Evolutionary conservation across 1,140 invertebrate species (phyloP).

Genomic region (Papilio polyxenes): DNA sequence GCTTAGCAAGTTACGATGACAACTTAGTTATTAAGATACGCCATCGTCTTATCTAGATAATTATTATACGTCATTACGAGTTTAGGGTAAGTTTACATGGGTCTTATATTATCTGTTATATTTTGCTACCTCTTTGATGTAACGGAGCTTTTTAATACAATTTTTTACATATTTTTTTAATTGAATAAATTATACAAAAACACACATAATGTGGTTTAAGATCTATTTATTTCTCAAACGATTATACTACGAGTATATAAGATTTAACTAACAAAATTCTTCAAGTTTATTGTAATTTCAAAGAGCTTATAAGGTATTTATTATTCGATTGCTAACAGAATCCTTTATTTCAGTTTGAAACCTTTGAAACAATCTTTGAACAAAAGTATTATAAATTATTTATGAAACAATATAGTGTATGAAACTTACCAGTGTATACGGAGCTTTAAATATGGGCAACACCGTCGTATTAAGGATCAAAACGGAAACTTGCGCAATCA

Average conservation of each 20-base stretch:
- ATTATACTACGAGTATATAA: too few relatives aligned
- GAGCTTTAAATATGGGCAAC: slow-evolving; percentile 30
- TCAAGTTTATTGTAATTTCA: not conserved
- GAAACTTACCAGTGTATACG: slow-evolving; percentile 8
- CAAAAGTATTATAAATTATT: not conserved
- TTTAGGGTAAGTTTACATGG: slow-evolving; percentile 32
- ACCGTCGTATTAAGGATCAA: not conserved
- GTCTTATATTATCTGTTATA: not conserved
- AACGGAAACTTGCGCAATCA: slow-evolving; percentile 35
- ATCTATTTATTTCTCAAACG: too few relatives aligned
- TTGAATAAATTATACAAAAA: too few relatives aligned
- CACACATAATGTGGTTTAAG: too few relatives aligned
- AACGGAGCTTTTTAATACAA: too few relatives aligned
- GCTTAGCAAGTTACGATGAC: slow-evolving; percentile 33
- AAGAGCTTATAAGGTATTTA: not conserved
- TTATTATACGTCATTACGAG: slow-evolving; percentile 23
- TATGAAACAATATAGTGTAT: not conserved
- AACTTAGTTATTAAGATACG: slow-evolving; percentile 37
- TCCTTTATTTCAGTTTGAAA: too few relatives aligned
- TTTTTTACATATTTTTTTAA: too few relatives aligned
- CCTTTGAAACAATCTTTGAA: too few relatives aligned
- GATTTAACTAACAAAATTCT: too few relatives aligned
- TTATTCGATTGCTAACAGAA: not conserved
- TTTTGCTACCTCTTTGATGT: not conserved
- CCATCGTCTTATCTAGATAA: slow-evolving; percentile 32